phyloP scores from a whole-genome alignment of 2,797 vertebrate genomes.

The Acridotheres tristis region DNA sequence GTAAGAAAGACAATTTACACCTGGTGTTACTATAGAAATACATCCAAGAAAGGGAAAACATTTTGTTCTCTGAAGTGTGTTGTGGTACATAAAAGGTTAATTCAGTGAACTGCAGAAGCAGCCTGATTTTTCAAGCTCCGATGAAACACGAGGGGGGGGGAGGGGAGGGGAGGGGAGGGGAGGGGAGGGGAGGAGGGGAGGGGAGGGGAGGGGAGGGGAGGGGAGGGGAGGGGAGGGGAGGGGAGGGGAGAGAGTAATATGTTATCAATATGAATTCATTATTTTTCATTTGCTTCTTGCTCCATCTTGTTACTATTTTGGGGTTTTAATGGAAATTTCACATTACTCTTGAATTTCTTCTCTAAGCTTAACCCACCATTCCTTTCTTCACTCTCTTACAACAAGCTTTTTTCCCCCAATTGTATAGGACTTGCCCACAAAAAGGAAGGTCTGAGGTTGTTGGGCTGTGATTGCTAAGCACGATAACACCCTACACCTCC shows the following conservation, averaged over 20 bases:
- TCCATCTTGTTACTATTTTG: not conserved
- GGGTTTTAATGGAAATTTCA: not conserved
- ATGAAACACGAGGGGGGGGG: not conserved
- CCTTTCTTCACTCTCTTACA: not conserved
- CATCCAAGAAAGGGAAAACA: not conserved
- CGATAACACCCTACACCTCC: not conserved
- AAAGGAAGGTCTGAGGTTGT: not conserved
- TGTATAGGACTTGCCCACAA: not conserved
- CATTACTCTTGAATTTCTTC: not conserved
- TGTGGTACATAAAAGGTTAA: not conserved
- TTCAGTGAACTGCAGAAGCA: not conserved
- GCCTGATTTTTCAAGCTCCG: not conserved
- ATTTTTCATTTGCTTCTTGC: not conserved
- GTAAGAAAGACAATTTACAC: not conserved
- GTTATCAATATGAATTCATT: not conserved
- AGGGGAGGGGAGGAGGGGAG: too few relatives aligned
- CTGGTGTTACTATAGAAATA: not conserved
- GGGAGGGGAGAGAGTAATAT: not conserved
- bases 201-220: too few relatives aligned
- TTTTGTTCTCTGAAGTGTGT: not conserved
- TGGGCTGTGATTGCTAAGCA: not conserved
- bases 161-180: too few relatives aligned
- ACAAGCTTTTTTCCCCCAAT: not conserved
- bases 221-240: too few relatives aligned
- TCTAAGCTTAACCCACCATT: not conserved